Percentiles rank a stretch among this genome's conserved stretches.
Evolutionary conservation across 2,797 vertebrate genomes (phyloP).

Genomic region (Thalassophryne amazonica): DNA sequence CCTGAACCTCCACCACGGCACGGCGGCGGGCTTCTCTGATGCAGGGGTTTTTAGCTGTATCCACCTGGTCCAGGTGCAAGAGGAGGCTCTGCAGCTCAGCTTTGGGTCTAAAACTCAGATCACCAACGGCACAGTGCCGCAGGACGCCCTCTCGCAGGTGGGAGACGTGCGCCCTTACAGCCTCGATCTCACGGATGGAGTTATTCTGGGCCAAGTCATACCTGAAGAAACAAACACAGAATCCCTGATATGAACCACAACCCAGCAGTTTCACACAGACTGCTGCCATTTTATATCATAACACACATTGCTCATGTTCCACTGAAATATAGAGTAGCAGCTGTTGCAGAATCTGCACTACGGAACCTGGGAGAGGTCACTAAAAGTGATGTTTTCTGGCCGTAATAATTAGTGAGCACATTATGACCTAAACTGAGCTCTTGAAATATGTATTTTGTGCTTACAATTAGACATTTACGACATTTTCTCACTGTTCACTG

Average conservation of each 20-base stretch:
- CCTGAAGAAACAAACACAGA: constrained; percentile 36
- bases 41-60: constrained; percentile 92
- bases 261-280: neutral
- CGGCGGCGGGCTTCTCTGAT: constrained; percentile 94
- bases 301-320: too few relatives aligned
- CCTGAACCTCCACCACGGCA: constrained; percentile 92
- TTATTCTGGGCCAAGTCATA: constrained; percentile 93
- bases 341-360: too few relatives aligned
- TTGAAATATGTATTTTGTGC: too few relatives aligned
- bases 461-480: too few relatives aligned
- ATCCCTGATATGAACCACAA: neutral
- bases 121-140: constrained; percentile 78
- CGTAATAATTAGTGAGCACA: too few relatives aligned
- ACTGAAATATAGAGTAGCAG: too few relatives aligned
- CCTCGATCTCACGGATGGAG: constrained; percentile 94
- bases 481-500: too few relatives aligned
- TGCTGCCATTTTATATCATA: too few relatives aligned
- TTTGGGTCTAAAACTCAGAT: constrained; percentile 85
- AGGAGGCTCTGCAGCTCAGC: constrained; percentile 91
- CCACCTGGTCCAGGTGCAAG: constrained; percentile 88
- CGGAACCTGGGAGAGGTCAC: too few relatives aligned
- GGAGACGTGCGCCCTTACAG: constrained; percentile 82
- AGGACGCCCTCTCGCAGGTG: constrained; percentile 84
- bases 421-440: too few relatives aligned
- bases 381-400: too few relatives aligned